Conservation (phyloP, 2,113 vertebrate genomes). For the Cephalopholis sonnerati region DNA sequence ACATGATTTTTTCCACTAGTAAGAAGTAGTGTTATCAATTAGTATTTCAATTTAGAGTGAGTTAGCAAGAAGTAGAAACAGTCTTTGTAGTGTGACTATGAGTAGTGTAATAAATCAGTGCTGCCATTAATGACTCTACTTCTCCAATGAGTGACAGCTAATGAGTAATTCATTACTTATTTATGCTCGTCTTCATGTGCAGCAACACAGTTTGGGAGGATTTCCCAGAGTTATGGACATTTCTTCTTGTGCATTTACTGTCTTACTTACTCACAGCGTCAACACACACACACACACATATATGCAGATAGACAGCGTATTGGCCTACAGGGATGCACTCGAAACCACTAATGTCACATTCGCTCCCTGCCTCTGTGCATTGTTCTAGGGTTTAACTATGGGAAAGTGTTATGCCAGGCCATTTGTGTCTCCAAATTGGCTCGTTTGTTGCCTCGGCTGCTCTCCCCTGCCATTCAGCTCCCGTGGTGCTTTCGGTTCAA, state of each 20-base stretch:
- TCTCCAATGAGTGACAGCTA: slow-evolving; percentile 61
- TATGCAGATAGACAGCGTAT: slow-evolving; percentile 46
- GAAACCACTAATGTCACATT: slow-evolving; percentile 75
- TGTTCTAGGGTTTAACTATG: slow-evolving; percentile 72
- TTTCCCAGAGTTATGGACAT: slow-evolving; percentile 60
- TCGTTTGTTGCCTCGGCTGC: slow-evolving; percentile 61
- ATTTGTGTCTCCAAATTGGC: slow-evolving; percentile 79
- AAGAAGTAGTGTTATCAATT: slow-evolving; percentile 18
- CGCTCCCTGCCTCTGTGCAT: slow-evolving; percentile 55
- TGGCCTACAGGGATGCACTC: slow-evolving; percentile 65
- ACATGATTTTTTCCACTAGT: neutral
- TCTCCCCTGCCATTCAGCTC: slow-evolving; percentile 44
- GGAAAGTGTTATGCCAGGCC: slow-evolving; percentile 63
- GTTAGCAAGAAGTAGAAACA: slow-evolving; percentile 18
- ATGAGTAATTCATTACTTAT: slow-evolving; percentile 65
- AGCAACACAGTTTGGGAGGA: slow-evolving; percentile 30
- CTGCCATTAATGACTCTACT: slow-evolving; percentile 50
- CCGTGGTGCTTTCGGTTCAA: slow-evolving; percentile 51
- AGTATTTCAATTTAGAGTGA: slow-evolving; percentile 20
- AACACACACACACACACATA: slow-evolving; percentile 41
- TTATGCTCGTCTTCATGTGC: slow-evolving; percentile 35
- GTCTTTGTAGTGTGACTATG: slow-evolving; percentile 9
- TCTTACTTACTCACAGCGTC: slow-evolving; percentile 47
- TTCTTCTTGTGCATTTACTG: slow-evolving; percentile 42
- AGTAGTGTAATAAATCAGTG: slow-evolving; percentile 50